phyloP scores from a whole-genome alignment of 2,797 vertebrate genomes.

The Anniella stebbinsi region DNA sequence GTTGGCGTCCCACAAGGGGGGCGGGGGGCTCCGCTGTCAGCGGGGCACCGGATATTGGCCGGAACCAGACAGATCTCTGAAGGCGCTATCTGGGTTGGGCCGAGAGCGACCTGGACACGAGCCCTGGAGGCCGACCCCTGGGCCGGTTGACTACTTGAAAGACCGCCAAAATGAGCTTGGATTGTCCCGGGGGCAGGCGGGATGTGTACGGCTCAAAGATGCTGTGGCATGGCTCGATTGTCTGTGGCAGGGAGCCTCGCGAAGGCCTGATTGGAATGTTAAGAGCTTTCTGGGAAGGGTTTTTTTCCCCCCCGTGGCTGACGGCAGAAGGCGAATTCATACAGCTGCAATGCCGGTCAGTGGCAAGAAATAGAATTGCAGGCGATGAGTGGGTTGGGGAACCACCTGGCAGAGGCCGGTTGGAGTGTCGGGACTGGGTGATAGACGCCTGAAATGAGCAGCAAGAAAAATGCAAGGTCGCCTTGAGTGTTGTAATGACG shows the following conservation, averaged over 20 bases:
- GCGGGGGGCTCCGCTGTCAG: fast-evolving
- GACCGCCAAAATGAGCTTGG: not conserved
- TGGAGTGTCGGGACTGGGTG: not conserved
- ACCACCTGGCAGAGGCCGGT: not conserved
- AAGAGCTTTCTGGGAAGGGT: not conserved
- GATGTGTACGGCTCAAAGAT: not conserved
- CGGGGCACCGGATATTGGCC: no score
- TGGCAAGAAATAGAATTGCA: not conserved
- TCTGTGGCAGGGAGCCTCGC: not conserved
- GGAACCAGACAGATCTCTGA: no score
- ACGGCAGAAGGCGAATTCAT: no score
- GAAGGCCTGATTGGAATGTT: not conserved
- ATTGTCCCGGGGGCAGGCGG: not conserved
- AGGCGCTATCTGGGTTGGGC: not conserved
- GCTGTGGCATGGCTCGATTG: not conserved
- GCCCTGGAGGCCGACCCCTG: not conserved
- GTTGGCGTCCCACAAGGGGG: no score
- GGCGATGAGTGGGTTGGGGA: no score
- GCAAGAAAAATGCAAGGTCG: not conserved
- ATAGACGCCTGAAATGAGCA: not conserved
- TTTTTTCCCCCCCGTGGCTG: not conserved
- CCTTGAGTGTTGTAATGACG: not conserved
- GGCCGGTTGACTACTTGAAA: no score
- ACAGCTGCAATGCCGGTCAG: not conserved
- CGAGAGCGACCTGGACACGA: not conserved